A percentile compares a stretch with the other conserved stretches of the same genome.
phyloP scores from a whole-genome alignment of 2,113 vertebrate species.

The Aythya baeri region DNA sequence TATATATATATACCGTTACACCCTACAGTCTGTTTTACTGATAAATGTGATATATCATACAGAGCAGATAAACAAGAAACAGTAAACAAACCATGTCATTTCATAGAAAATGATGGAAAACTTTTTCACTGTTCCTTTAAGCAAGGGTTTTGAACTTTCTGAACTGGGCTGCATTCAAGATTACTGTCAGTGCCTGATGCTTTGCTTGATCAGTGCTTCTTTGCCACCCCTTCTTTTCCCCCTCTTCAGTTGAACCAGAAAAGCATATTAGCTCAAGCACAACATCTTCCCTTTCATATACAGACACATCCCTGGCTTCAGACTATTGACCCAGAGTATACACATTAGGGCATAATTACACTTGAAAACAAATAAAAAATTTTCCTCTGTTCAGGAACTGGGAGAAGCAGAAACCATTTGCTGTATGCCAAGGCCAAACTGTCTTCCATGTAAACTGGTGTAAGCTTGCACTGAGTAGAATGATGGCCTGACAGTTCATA shows the following conservation, averaged over 20 bases:
- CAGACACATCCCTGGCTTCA: neutral
- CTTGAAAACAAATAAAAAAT: neutral
- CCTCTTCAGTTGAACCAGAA: neutral
- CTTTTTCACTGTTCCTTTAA: neutral
- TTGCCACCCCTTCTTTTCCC: neutral
- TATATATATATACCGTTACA: neutral
- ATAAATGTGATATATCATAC: neutral
- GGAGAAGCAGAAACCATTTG: neutral
- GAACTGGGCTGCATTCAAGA: neutral
- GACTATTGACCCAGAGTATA: neutral
- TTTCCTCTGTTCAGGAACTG: neutral
- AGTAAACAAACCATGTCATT: neutral
- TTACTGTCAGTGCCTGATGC: neutral
- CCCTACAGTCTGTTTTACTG: neutral
- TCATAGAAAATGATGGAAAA: neutral
- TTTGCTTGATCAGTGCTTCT: neutral
- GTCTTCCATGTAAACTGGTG: neutral
- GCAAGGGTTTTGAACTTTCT: neutral
- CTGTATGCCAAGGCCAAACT: neutral
- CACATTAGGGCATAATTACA: neutral
- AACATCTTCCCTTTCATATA: rapidly evolving
- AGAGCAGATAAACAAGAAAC: slow-evolving; percentile 15
- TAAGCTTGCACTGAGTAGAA: neutral
- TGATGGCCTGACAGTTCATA: neutral
- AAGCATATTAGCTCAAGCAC: neutral